Percentiles rank a stretch among this genome's conserved stretches.
phyloP scores from a whole-genome alignment of 1,140 invertebrate genomes.

The Scaptomyza graminum region DNA sequence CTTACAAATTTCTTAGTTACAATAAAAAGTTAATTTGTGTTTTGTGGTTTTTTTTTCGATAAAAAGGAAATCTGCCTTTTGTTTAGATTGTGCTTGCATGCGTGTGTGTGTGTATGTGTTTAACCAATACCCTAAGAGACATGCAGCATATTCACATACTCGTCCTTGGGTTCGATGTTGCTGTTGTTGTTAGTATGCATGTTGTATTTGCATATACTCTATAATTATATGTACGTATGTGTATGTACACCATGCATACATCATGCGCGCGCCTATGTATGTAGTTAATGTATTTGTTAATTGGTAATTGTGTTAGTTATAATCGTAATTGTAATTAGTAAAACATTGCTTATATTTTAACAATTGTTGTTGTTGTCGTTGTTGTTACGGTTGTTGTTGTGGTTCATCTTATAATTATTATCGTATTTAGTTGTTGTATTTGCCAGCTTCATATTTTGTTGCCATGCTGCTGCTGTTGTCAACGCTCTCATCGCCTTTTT shows the following conservation, averaged over 20 bases:
- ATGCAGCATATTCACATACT: conserved; percentile 5
- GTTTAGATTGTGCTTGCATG: background rate
- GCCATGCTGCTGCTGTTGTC: conserved; percentile 10
- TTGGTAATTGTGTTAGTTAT: conserved; percentile 11
- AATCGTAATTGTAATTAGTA: conserved; percentile 30
- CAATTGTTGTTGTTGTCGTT: conserved; percentile 36
- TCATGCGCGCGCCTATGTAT: conserved; percentile 7
- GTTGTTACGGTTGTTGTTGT: conserved; percentile 25
- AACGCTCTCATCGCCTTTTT: conserved; percentile 3
- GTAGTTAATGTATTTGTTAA: conserved; percentile 37
- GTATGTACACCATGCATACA: conserved; percentile 5
- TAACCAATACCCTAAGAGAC: conserved; percentile 5
- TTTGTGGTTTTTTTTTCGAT: conserved; percentile 20
- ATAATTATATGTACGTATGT: conserved; percentile 2
- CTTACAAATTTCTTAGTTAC: conserved; percentile 9
- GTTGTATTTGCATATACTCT: background rate
- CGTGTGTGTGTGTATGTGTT: conserved; percentile 1
- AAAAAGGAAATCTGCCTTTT: conserved; percentile 60
- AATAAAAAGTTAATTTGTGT: conserved; percentile 25
- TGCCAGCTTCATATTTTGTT: conserved; percentile 9
- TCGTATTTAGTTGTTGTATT: conserved; percentile 1
- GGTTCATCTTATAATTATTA: conserved; percentile 19
- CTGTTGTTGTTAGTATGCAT: no score
- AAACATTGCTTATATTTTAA: conserved; percentile 55
- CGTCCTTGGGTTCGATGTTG: no score